Percentiles rank a stretch among this genome's conserved stretches.
These are phyloP conservation scores for Epinephelus cyanopodus DNA, from an alignment of 2,113 vertebrate genomes.

Conservation along the genomic window DNA sequence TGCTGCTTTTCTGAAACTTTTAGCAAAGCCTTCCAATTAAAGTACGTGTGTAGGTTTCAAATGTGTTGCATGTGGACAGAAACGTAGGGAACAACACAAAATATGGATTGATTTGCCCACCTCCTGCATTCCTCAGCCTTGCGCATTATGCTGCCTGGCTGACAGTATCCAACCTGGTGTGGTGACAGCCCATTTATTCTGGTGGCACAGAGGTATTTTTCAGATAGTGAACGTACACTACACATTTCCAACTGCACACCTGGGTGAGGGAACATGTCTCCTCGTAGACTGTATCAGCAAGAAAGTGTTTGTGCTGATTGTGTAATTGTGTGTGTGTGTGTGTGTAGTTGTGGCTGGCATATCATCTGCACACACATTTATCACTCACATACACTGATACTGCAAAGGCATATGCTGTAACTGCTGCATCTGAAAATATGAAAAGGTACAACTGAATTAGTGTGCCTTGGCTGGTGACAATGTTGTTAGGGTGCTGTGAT, in stretches of 20 bases:
- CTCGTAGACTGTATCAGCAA: constrained; percentile 46
- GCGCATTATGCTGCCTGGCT: constrained; percentile 23
- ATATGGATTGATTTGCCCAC: constrained; percentile 51
- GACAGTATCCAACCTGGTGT: constrained; percentile 45
- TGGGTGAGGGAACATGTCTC: constrained; percentile 15
- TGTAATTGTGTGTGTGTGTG: constrained; percentile 15
- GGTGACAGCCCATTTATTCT: constrained; percentile 65
- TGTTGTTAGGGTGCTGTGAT: background rate
- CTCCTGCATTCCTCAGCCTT: constrained; percentile 34
- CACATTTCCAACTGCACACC: constrained; percentile 40
- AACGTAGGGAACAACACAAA: background rate
- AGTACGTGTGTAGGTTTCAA: background rate
- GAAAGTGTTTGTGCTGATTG: constrained; percentile 40
- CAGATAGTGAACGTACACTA: constrained; percentile 26
- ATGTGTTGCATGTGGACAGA: background rate
- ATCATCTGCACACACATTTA: constrained; percentile 3
- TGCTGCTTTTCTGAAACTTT: constrained; percentile 14
- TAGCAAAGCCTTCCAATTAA: constrained; percentile 12
- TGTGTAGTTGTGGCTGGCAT: background rate
- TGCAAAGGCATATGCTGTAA: background rate
- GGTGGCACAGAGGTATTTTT: constrained; percentile 33
- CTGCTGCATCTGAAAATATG: background rate
- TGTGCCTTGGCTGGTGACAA: background rate
- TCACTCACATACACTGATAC: background rate
- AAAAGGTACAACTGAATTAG: background rate